Evolutionary conservation across 2,113 vertebrate species (phyloP).

Genomic region (Porphyrio hochstetteri): DNA sequence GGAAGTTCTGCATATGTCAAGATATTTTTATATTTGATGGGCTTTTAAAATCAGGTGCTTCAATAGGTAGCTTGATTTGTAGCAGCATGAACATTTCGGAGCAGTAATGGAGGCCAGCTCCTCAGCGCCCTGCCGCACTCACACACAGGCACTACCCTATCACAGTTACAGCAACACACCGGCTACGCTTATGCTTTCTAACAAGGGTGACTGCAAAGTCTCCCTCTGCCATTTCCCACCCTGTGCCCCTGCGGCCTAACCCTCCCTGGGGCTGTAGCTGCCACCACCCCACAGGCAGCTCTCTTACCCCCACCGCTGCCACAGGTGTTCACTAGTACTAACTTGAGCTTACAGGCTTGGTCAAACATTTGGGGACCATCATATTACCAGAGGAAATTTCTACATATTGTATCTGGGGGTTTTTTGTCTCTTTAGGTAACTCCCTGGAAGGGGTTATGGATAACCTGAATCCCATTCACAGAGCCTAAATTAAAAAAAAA

Average conservation of each 20-base stretch:
- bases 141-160: accelerated
- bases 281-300: accelerated
- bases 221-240: not conserved
- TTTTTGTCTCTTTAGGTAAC: not conserved
- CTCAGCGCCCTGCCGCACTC: not conserved
- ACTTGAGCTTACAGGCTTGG: not conserved
- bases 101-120: not conserved
- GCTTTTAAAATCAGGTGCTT: not conserved
- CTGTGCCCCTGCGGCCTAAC: not conserved
- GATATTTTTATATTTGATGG: not conserved
- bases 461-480: not conserved
- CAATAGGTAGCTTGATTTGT: not conserved
- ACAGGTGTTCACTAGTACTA: not conserved
- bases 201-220: not conserved
- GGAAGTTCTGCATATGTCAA: not conserved
- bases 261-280: not conserved
- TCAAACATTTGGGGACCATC: not conserved
- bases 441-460: not conserved
- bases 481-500: not conserved
- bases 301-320: not conserved
- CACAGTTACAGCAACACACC: accelerated
- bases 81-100: not conserved
- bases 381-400: not conserved
- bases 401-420: not conserved
- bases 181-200: not conserved